Conservation (phyloP, 2,888 invertebrate genomes). For the Nasonia oneida region DNA sequence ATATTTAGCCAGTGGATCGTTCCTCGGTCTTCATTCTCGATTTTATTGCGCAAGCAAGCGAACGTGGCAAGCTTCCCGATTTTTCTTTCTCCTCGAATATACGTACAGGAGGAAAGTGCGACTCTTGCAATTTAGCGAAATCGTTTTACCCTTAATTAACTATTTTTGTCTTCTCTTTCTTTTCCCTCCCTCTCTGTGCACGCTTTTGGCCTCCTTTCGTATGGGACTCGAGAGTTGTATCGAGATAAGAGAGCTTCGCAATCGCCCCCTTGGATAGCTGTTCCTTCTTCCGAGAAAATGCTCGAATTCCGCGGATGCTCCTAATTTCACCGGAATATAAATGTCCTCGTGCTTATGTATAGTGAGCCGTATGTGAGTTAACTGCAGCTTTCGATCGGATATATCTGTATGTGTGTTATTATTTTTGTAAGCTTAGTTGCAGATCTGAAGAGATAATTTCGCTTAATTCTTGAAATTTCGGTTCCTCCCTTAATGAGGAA, state of each 20-base stretch:
- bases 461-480: not conserved
- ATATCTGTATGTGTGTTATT: not conserved
- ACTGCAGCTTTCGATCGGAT: not conserved
- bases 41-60: constrained; percentile 42
- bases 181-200: not conserved
- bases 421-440: constrained; percentile 27
- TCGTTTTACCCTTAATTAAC: constrained; percentile 52
- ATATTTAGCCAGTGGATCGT: constrained; percentile 44
- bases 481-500: not conserved
- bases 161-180: not conserved
- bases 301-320: constrained; percentile 28
- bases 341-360: not conserved
- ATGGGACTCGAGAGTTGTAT: constrained; percentile 42
- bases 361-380: not conserved
- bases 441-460: not conserved
- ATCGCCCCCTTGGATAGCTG: not conserved
- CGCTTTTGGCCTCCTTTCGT: constrained; percentile 21
- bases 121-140: constrained; percentile 52
- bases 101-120: constrained; percentile 8
- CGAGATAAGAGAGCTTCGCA: constrained; percentile 45
- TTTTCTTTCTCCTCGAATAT: not conserved
- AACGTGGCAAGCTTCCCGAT: constrained; percentile 52
- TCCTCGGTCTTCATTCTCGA: constrained; percentile 46
- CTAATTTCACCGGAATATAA: constrained; percentile 42
- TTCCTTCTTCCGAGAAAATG: constrained; percentile 15